Evolutionary conservation across 2,113 vertebrate genomes (phyloP).

Genomic region (Heliornis fulica): DNA sequence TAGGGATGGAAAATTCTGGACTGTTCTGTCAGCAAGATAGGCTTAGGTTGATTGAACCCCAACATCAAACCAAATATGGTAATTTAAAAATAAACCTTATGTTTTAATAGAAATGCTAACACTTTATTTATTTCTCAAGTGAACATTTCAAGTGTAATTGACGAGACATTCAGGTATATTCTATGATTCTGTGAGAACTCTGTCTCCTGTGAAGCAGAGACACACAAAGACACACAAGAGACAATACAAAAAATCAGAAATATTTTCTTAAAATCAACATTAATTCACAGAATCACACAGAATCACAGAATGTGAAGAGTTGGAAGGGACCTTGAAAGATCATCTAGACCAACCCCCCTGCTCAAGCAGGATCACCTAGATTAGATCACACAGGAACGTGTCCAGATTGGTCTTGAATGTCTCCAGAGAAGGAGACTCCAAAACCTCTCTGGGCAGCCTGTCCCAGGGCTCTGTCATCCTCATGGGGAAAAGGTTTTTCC

Average conservation of each 20-base stretch:
- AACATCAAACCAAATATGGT: background rate
- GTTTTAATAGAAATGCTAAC: background rate
- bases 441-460: too few relatives aligned
- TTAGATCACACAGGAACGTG: too few relatives aligned
- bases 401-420: too few relatives aligned
- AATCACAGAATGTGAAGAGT: too few relatives aligned
- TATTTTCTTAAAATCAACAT: background rate
- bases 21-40: background rate
- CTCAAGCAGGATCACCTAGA: too few relatives aligned
- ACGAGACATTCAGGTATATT: background rate
- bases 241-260: background rate
- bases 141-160: background rate
- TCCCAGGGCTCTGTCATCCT: too few relatives aligned
- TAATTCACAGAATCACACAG: background rate
- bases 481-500: too few relatives aligned
- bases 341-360: too few relatives aligned
- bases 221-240: background rate
- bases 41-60: background rate
- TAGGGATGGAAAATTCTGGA: background rate
- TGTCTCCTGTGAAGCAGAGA: background rate
- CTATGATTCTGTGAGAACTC: background rate
- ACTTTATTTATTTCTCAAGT: background rate
- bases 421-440: too few relatives aligned
- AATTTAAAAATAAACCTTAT: background rate
- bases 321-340: too few relatives aligned